phyloP scores from a whole-genome alignment of 2,113 vertebrate genomes.

The Myanophis thanlyinensis region DNA sequence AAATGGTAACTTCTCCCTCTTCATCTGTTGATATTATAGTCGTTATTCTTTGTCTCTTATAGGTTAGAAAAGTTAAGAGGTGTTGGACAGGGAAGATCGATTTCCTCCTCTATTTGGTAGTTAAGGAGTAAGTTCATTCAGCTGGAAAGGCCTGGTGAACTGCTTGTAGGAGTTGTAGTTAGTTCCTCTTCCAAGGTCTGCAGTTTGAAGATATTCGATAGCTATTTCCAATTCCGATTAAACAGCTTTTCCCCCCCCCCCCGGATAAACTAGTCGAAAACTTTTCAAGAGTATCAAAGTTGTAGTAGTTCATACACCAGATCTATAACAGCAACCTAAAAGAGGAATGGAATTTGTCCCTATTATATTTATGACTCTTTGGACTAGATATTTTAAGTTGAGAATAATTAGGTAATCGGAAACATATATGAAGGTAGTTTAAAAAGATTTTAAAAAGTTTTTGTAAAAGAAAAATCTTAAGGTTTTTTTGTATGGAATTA shows the following conservation, averaged over 20 bases:
- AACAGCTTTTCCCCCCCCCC: neutral
- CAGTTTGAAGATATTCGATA: neutral
- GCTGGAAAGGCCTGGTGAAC: neutral
- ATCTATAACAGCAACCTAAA: neutral
- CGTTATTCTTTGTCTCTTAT: neutral
- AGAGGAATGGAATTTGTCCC: neutral
- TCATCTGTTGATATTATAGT: slow-evolving; percentile 11
- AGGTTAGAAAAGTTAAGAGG: neutral
- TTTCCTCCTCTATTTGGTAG: neutral
- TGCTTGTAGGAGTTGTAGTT: neutral
- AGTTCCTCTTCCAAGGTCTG: neutral
- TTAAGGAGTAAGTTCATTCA: neutral
- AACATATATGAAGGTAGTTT: neutral
- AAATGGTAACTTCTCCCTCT: slow-evolving; percentile 14
- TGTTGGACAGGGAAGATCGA: neutral
- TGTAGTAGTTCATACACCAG: slow-evolving; percentile 15
- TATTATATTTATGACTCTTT: neutral
- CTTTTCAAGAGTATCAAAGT: neutral
- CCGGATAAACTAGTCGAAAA: neutral
- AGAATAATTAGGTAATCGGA: neutral
- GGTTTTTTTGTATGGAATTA: neutral
- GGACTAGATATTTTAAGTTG: slow-evolving; percentile 4
- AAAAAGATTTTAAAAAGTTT: neutral
- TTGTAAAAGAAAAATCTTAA: neutral
- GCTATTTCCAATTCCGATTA: neutral